phyloP scores from a whole-genome alignment of 2,113 vertebrate species.

The Dryoscopus gambensis region DNA sequence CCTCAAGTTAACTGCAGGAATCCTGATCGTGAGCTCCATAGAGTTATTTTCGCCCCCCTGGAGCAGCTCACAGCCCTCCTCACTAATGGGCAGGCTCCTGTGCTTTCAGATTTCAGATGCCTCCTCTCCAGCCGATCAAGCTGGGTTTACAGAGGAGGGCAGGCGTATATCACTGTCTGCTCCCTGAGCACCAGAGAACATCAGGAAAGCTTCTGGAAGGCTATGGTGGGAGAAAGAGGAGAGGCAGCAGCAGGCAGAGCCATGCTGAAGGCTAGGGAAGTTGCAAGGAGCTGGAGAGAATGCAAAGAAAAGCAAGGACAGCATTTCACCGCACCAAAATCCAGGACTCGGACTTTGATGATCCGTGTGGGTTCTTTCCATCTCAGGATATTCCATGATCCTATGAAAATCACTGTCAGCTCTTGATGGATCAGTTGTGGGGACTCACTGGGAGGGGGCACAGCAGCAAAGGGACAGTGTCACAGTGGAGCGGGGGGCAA shows the following conservation, averaged over 20 bases:
- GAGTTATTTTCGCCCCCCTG: neutral
- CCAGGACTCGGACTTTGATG: neutral
- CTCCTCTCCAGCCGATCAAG: neutral
- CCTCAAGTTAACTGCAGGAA: neutral
- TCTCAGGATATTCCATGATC: neutral
- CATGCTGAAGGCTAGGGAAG: neutral
- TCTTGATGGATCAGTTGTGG: neutral
- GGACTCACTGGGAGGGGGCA: rapidly evolving
- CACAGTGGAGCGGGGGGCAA: rapidly evolving
- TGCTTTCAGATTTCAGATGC: neutral
- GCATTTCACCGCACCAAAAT: neutral
- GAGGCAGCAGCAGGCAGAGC: neutral
- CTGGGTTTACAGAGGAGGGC: neutral
- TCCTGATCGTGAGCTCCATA: neutral
- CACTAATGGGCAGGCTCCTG: neutral
- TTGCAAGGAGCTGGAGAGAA: neutral
- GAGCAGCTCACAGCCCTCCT: neutral
- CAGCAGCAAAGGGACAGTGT: neutral
- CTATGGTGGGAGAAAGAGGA: neutral
- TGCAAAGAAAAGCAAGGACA: neutral
- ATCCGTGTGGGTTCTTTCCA: neutral
- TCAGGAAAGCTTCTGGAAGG: neutral
- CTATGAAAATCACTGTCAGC: neutral
- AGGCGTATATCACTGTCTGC: neutral
- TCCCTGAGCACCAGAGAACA: neutral